Percentiles rank a stretch among this genome's conserved stretches.
Conservation (phyloP, 2,888 invertebrate species). For the Ganaspis brasiliensis region DNA sequence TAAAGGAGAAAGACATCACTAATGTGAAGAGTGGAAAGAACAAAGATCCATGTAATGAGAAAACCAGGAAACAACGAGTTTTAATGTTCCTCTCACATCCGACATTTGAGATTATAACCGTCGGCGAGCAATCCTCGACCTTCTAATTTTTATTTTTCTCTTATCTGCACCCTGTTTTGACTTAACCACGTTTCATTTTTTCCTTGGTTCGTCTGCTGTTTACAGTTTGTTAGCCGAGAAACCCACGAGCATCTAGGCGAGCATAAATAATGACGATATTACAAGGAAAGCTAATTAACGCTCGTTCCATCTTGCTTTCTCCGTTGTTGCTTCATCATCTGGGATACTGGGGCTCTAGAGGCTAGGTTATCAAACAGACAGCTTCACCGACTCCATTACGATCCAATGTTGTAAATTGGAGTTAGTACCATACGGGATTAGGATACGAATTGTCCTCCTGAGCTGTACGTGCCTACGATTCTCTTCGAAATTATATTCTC, state of each 20-base stretch:
- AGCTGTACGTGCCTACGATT: conserved; percentile 32
- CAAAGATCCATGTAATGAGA: conserved; percentile 32
- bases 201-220: conserved; percentile 1
- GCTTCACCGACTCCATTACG: conserved; percentile 53
- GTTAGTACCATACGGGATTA: conserved; percentile 60
- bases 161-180: background rate
- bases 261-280: conserved; percentile 58
- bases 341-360: conserved; percentile 25
- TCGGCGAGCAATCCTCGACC: conserved; percentile 4
- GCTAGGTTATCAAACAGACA: conserved; percentile 19
- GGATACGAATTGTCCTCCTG: conserved; percentile 53
- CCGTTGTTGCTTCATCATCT: conserved; percentile 50
- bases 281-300: conserved; percentile 57
- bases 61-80: conserved; percentile 19
- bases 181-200: background rate
- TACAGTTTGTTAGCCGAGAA: conserved; percentile 7
- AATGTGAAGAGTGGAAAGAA: conserved; percentile 2
- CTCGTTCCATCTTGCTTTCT: conserved; percentile 51
- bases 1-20: background rate
- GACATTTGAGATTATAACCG: conserved; percentile 29
- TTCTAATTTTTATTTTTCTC: conserved; percentile 8
- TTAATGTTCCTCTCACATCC: conserved; percentile 27
- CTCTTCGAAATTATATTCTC: conserved; percentile 14
- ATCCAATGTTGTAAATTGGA: conserved; percentile 59
- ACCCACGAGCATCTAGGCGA: conserved; percentile 33